Evolutionary conservation across 2,113 vertebrate genomes (phyloP).

Genomic region (Pogonocichla stellata): DNA sequence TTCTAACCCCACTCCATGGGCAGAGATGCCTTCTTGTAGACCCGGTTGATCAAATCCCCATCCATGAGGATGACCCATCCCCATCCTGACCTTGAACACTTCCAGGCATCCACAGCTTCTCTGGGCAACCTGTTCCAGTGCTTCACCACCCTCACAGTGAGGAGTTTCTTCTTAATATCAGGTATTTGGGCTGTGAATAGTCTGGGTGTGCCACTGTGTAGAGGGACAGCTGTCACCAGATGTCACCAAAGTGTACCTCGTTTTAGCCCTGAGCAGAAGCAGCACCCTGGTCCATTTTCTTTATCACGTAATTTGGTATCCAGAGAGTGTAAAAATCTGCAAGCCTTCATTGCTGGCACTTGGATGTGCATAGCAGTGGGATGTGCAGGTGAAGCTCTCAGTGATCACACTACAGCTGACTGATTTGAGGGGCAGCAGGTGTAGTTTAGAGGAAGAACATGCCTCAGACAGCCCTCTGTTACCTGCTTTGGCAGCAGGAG

Average conservation of each 20-base stretch:
- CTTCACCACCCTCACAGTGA: not conserved
- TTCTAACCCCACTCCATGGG: not conserved
- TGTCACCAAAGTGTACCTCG: not conserved
- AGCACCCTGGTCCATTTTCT: not conserved
- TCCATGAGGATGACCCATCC: not conserved
- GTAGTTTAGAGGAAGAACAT: not conserved
- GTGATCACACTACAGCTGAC: not conserved
- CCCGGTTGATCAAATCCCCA: not conserved
- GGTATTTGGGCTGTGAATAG: not conserved
- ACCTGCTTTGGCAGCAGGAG: not conserved
- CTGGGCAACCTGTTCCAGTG: not conserved
- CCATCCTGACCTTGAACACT: not conserved
- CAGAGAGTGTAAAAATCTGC: not conserved
- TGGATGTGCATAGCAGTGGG: fast-evolving
- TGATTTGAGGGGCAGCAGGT: not conserved
- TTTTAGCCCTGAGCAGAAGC: not conserved
- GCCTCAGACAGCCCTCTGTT: fast-evolving
- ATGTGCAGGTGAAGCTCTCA: not conserved
- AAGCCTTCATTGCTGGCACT: fast-evolving
- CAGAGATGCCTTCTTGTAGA: not conserved
- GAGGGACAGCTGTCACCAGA: not conserved
- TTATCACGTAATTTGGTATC: not conserved
- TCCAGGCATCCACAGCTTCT: not conserved
- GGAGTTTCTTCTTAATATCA: not conserved
- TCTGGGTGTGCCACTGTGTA: not conserved